A percentile compares a stretch with the other conserved stretches of the same genome.
These are phyloP conservation scores for Callospermophilus lateralis DNA, from an alignment of 2,113 vertebrate species.

Conservation along the genomic window DNA sequence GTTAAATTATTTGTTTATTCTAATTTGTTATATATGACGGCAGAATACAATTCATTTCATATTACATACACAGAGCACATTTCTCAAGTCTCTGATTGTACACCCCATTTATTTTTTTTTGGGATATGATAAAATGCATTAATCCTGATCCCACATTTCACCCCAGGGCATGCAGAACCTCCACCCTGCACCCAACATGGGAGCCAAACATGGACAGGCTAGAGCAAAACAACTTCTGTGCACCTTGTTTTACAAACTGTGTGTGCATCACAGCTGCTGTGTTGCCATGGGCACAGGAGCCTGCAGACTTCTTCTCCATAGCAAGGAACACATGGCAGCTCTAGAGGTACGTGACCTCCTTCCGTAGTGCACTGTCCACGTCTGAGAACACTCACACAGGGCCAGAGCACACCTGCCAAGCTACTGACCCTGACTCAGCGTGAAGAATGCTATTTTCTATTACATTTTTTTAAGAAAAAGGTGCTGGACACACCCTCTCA, in stretches of 20 bases:
- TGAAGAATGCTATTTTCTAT: neutral
- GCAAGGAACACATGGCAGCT: neutral
- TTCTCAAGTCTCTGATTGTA: too few species aligned
- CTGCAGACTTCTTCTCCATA: neutral
- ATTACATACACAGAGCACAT: too few species aligned
- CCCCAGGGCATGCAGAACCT: neutral
- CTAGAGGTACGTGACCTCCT: too few species aligned
- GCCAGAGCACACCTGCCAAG: fast-evolving
- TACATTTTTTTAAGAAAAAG: neutral
- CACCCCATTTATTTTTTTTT: neutral
- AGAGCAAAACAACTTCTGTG: neutral
- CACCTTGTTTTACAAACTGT: neutral
- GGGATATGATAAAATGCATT: neutral
- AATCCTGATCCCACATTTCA: neutral
- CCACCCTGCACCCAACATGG: too few species aligned
- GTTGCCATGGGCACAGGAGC: fast-evolving
- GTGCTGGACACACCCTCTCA: neutral
- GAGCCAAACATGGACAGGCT: neutral
- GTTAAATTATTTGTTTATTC: too few species aligned
- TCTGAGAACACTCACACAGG: too few species aligned
- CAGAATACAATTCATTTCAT: too few species aligned
- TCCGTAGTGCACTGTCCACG: too few species aligned
- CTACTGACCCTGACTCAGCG: neutral
- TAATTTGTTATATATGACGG: too few species aligned
- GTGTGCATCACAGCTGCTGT: fast-evolving